Conservation (phyloP, 1,140 invertebrate species). For the Drosophila nasuta region DNA sequence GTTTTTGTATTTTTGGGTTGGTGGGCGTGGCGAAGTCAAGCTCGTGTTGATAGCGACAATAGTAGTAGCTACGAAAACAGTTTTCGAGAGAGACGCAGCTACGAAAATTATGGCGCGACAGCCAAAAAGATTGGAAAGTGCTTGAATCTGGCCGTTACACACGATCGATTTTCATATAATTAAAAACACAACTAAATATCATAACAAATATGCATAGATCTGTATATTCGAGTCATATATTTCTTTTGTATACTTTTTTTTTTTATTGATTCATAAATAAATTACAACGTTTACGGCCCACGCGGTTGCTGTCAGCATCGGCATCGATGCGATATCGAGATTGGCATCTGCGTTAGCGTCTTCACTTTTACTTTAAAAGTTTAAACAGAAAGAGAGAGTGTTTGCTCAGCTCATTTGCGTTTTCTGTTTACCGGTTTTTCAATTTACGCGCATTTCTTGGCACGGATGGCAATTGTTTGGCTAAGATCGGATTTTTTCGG, state of each 20-base stretch:
- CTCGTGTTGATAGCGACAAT: constrained; percentile 59
- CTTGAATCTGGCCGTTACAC: constrained; percentile 53
- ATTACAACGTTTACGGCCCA: constrained; percentile 46
- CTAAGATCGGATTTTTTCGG: constrained; percentile 5
- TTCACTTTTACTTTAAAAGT: constrained; percentile 71
- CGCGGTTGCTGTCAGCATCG: constrained; percentile 49
- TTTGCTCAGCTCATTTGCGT: constrained; percentile 78
- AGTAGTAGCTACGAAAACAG: constrained; percentile 41
- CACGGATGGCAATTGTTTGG: constrained; percentile 27
- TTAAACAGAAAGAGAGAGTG: constrained; percentile 76
- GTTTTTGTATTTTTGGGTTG: constrained; percentile 34
- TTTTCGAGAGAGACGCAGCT: constrained; percentile 25
- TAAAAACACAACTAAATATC: constrained; percentile 30
- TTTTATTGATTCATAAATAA: constrained; percentile 17
- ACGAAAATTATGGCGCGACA: constrained; percentile 70
- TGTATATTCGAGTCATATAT: not conserved
- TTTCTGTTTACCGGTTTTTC: constrained; percentile 74
- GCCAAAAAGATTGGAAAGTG: constrained; percentile 71
- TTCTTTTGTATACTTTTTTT: not conserved
- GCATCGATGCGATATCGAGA: constrained; percentile 29
- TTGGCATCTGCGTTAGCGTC: constrained; percentile 41
- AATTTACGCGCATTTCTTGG: constrained; percentile 55
- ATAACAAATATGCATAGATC: constrained; percentile 4
- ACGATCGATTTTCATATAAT: constrained; percentile 23
- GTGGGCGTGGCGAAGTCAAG: constrained; percentile 54